Base-by-base conservation (phyloP, 2,797 vertebrate species). In the Crenuchus spilurus region DNA sequence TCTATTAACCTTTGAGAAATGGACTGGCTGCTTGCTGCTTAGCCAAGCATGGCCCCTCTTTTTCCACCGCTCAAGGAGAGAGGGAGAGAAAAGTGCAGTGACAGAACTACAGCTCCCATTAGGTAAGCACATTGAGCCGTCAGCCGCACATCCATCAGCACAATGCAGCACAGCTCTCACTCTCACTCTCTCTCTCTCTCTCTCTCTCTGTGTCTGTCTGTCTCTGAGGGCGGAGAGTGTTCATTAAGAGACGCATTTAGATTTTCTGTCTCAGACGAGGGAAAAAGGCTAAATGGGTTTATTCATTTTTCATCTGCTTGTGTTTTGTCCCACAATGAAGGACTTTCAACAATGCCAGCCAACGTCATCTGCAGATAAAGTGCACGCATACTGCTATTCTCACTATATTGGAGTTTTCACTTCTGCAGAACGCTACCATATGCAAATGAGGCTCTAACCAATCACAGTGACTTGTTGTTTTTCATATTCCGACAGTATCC, bases 71-170 rank as follows among this genome's bases (percentile, higher is more conserved):
- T 70, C 62, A 73, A 76, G 79, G 70, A 75, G 41, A 62, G 55
- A 1, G 24, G 58, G 51, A 48, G 39, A 48, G n/a, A 83, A 83
- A 72, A 85, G 80, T 80, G 71, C 77, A 52, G 77, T 80, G 87
- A 87, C 86, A 88, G 84, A 77, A 71, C 81, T 86, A 84, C 80
- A 80, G 87, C 87, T 90, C 82, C 90, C 88, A 88, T 93, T 91
- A 92, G 85, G 86, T 88, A 91, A 91, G 88, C 89, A 89, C 86
- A 88, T 87, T 90, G 88, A 92, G 89, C 89, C 72, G 73, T 90
- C 88, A 89, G 86, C 76, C 76, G 58, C 84, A 85, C 87, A 90
- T 90, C 89, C 85, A 88, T 91, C 90, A 90, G 81, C 87, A 82
- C 51, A 44, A 70, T 41, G 85, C 85, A 82, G 84, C 84, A 55